Percentiles rank a stretch among this genome's conserved stretches.
Evolutionary conservation across 2,797 vertebrate species (phyloP).

Genomic region (Enteromius argenteus): DNA sequence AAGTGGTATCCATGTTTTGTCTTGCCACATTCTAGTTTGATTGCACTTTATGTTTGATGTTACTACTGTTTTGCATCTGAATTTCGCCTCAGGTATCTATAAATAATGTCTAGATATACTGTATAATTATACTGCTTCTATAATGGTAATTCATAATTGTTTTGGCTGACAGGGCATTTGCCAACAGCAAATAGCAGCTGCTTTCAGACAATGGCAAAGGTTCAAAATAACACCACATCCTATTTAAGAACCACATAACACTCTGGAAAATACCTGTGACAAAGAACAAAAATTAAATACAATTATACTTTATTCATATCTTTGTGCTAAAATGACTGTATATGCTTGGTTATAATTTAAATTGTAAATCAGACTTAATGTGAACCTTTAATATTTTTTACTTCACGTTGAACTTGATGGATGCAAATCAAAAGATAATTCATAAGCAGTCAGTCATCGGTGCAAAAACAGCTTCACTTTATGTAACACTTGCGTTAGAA

Average conservation of each 20-base stretch:
- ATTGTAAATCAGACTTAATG: not conserved
- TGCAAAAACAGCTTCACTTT: not conserved
- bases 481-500: not conserved
- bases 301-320: not conserved
- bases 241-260: not conserved
- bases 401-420: not conserved
- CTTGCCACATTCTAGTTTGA: conserved; percentile 27
- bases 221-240: conserved; percentile 12
- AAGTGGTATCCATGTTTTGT: not conserved
- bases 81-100: conserved; percentile 18
- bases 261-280: not conserved
- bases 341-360: not conserved
- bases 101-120: conserved; percentile 2
- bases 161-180: conserved; percentile 6
- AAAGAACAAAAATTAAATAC: not conserved
- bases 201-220: conserved; percentile 20
- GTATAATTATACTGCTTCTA: conserved; percentile 13
- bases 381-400: not conserved
- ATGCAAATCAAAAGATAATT: not conserved
- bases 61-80: not conserved
- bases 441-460: not conserved
- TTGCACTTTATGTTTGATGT: conserved; percentile 11
- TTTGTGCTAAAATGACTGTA: not conserved
- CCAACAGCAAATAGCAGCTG: conserved; percentile 21
- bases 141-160: conserved; percentile 14